These are phyloP conservation scores for Athalia circularis DNA, from an alignment of 2,888 invertebrate species.

Conservation along the genomic window DNA sequence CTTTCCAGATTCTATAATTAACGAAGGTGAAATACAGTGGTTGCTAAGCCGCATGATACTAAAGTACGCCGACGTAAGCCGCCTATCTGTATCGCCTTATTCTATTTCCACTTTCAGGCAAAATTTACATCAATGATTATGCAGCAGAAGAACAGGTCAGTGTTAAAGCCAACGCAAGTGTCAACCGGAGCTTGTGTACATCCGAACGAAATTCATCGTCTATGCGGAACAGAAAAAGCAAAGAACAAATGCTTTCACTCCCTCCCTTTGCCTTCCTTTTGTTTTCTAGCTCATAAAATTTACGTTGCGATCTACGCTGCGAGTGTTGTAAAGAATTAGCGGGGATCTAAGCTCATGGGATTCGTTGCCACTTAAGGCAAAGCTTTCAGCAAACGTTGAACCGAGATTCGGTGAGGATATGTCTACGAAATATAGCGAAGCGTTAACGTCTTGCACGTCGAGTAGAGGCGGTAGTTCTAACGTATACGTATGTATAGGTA, in stretches of 20 bases:
- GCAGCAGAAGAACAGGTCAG: constrained; percentile 10
- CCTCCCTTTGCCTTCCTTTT: no score
- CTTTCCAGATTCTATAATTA: constrained; percentile 49
- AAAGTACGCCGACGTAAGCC: constrained; percentile 30
- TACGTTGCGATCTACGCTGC: no score
- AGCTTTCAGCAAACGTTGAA: background rate
- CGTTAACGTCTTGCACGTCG: constrained; percentile 13
- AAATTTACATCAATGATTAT: constrained; percentile 43
- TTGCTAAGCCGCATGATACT: constrained; percentile 39
- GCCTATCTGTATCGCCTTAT: constrained; percentile 37
- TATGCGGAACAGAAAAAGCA: no score
- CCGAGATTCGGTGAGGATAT: constrained; percentile 3
- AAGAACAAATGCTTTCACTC: no score
- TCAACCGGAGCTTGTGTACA: no score
- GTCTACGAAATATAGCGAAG: background rate
- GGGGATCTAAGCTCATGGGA: background rate
- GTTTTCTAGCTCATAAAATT: no score
- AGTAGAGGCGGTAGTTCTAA: background rate
- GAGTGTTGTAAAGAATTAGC: no score
- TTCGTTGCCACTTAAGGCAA: background rate
- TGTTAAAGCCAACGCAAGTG: background rate
- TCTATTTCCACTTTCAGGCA: constrained; percentile 37
- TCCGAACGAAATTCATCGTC: no score
- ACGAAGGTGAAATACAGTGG: constrained; percentile 44
- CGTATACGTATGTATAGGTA: background rate